Conservation (phyloP, 2,888 invertebrate genomes). For the Cataglyphis cursor region DNA sequence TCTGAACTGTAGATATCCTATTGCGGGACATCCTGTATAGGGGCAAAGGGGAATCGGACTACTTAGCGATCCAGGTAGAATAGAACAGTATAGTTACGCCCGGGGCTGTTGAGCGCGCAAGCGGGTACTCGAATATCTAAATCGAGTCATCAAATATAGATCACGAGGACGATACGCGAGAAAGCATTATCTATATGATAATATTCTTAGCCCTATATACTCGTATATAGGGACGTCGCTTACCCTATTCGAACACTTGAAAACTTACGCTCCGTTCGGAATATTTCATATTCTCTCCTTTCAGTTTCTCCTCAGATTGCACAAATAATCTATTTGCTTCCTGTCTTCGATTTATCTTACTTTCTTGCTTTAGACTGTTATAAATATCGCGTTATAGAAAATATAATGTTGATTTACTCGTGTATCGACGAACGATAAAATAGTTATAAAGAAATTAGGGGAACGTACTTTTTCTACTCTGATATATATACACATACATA, state of each 20-base stretch:
- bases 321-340: slow-evolving; percentile 35
- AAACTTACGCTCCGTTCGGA: slow-evolving; percentile 26
- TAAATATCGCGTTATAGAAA: slow-evolving; percentile 8
- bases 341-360: slow-evolving; percentile 37
- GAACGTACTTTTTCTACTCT: background rate
- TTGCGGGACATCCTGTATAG: slow-evolving; percentile 45
- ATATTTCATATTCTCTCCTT: slow-evolving; percentile 35
- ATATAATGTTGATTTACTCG: background rate
- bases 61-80: slow-evolving; percentile 48
- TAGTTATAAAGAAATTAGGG: background rate
- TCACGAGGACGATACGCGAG: slow-evolving; percentile 75
- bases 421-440: background rate
- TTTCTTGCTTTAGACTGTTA: slow-evolving; percentile 4
- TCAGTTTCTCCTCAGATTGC: slow-evolving; percentile 11
- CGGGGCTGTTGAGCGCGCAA: slow-evolving; percentile 56
- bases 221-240: slow-evolving; percentile 21
- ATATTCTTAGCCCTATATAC: slow-evolving; percentile 57
- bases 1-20: slow-evolving; percentile 45
- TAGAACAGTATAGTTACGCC: slow-evolving; percentile 45
- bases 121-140: slow-evolving; percentile 76
- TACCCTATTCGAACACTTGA: slow-evolving; percentile 16
- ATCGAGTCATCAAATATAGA: slow-evolving; percentile 81
- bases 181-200: slow-evolving; percentile 75
- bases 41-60: slow-evolving; percentile 48
- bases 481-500: too few relatives aligned